These are phyloP conservation scores for Florisuga fusca DNA, from an alignment of 2,797 vertebrate species.

Conservation along the genomic window DNA sequence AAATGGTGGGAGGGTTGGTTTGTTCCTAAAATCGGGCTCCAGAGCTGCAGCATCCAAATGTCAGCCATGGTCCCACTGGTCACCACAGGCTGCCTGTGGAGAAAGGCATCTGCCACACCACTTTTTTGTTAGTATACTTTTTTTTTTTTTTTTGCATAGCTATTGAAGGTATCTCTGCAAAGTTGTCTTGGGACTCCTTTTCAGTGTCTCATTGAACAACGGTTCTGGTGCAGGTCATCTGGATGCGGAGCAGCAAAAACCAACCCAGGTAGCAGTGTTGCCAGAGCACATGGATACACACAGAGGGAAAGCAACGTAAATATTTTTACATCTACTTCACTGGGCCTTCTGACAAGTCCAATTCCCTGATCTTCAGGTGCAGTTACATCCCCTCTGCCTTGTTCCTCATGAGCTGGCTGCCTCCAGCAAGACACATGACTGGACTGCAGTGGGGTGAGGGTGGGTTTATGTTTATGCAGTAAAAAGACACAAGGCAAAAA, in stretches of 20 bases:
- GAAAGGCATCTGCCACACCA: background rate
- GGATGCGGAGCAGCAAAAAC: background rate
- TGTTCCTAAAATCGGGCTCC: background rate
- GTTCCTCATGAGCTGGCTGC: no score
- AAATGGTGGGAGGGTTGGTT: fast-evolving
- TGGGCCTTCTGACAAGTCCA: background rate
- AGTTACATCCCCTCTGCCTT: background rate
- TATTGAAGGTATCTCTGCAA: background rate
- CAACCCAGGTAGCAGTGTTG: background rate
- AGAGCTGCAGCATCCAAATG: background rate
- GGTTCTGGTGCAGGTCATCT: background rate
- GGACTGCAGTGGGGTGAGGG: background rate
- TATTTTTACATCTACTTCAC: background rate
- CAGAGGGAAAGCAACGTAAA: background rate
- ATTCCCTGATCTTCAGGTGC: background rate
- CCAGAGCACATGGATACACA: background rate
- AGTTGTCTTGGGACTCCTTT: conserved; percentile 13
- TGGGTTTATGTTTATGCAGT: background rate
- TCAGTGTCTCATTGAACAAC: background rate
- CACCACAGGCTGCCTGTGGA: background rate
- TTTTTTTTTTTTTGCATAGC: background rate
- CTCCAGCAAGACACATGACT: background rate
- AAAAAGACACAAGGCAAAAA: background rate
- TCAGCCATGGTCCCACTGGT: fast-evolving
- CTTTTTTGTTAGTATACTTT: background rate